Conservation (phyloP, 2,113 vertebrate species). For the Heterochromis multidens region DNA sequence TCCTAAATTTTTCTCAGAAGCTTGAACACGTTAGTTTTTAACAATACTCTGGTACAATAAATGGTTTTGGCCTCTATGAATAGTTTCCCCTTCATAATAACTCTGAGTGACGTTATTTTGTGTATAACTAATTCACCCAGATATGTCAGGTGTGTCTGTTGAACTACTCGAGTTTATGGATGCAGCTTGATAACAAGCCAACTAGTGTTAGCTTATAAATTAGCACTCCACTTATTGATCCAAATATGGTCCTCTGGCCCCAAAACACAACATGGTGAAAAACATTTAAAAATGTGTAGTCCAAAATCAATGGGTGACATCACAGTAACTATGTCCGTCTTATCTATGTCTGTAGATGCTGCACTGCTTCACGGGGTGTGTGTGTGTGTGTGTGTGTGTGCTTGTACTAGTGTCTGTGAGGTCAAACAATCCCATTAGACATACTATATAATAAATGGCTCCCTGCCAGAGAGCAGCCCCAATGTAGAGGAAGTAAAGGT, state of each 20-base stretch:
- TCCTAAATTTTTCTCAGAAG: too few relatives aligned
- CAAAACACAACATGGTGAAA: neutral
- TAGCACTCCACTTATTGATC: neutral
- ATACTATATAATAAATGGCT: slow-evolving; percentile 39
- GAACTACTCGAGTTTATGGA: neutral
- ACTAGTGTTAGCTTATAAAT: neutral
- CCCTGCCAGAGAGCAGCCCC: neutral
- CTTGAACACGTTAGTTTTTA: too few relatives aligned
- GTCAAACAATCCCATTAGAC: slow-evolving; percentile 19
- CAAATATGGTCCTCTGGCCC: neutral
- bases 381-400: neutral
- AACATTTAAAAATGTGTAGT: too few relatives aligned
- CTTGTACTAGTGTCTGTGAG: neutral
- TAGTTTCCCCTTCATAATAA: neutral
- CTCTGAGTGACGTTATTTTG: neutral
- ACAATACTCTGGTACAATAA: neutral
- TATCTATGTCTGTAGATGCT: neutral
- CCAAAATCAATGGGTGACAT: neutral
- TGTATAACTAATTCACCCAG: too few relatives aligned
- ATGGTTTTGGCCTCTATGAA: neutral
- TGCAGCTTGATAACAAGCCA: neutral
- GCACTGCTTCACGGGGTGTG: neutral
- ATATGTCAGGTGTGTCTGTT: neutral
- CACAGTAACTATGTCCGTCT: neutral
- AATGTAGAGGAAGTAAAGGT: slow-evolving; percentile 30